Conservation (phyloP, 2,888 invertebrate genomes). For the Coelinius sp. region DNA sequence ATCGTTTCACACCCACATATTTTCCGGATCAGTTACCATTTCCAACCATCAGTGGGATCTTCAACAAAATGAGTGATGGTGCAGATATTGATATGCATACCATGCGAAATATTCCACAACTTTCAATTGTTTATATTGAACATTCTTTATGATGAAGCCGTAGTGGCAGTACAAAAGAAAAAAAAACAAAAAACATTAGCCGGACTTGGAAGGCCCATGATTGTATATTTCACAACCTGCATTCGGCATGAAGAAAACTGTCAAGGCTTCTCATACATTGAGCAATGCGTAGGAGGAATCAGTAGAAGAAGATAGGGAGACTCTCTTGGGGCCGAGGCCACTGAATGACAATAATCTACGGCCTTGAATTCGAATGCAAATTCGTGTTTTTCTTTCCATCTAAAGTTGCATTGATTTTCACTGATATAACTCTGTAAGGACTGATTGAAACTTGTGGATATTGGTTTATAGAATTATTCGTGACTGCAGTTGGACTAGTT, state of each 20-base stretch:
- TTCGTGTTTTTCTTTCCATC: too few relatives aligned
- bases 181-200: not conserved
- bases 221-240: not conserved
- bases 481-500: not conserved
- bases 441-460: not conserved
- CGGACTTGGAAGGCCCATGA: not conserved
- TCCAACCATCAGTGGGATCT: not conserved
- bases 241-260: not conserved
- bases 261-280: not conserved
- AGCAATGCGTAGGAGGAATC: not conserved
- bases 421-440: not conserved
- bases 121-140: not conserved
- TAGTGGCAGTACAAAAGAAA: not conserved
- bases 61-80: too few relatives aligned
- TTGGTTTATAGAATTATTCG: not conserved
- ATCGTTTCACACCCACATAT: not conserved
- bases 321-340: conserved; percentile 28
- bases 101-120: too few relatives aligned
- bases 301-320: not conserved
- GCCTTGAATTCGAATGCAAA: conserved; percentile 28
- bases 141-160: not conserved
- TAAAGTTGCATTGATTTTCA: too few relatives aligned
- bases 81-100: too few relatives aligned
- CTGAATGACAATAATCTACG: conserved; percentile 29
- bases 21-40: not conserved